A percentile compares a stretch with the other conserved stretches of the same genome.
phyloP scores from a whole-genome alignment of 2,797 vertebrate species.

The Philypnodon macrostomus region DNA sequence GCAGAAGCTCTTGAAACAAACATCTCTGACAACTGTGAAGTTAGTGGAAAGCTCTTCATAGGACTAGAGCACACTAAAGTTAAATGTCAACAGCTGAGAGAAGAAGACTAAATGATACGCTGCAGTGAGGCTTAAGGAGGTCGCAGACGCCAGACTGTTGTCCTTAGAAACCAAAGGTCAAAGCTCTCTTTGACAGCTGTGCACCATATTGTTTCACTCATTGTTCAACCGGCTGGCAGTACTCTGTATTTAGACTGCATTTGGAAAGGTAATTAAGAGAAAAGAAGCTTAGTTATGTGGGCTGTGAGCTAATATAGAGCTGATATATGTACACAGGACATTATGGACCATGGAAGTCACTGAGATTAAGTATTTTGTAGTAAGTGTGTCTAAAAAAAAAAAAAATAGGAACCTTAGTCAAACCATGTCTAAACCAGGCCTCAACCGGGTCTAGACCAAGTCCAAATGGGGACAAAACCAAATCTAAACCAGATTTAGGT shows the following conservation, averaged over 20 bases:
- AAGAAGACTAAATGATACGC: conserved; percentile 27
- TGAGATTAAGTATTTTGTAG: too few species aligned
- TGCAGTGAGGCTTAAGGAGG: conserved; percentile 30
- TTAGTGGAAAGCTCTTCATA: conserved; percentile 7
- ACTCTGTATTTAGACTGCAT: conserved; percentile 23
- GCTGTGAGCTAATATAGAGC: not conserved
- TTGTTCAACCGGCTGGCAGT: conserved; percentile 24
- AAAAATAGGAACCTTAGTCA: too few species aligned
- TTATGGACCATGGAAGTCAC: too few species aligned
- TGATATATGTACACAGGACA: not conserved
- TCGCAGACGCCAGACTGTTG: conserved; percentile 36
- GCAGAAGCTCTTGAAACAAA: conserved; percentile 3
- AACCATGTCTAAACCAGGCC: too few species aligned
- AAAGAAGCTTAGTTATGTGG: not conserved
- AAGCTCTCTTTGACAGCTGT: conserved; percentile 39
- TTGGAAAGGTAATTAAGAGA: conserved; percentile 28
- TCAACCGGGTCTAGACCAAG: too few species aligned
- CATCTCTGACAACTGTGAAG: not conserved
- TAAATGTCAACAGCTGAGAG: conserved; percentile 47
- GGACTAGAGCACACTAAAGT: conserved; percentile 27
- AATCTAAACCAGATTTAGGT: too few species aligned
- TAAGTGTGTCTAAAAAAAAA: too few species aligned
- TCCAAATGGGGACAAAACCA: too few species aligned
- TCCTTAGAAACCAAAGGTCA: conserved; percentile 62
- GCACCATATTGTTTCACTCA: conserved; percentile 47